A percentile compares a stretch with the other conserved stretches of the same genome.
Conservation (phyloP, 2,797 vertebrate species). For the Tachyglossus aculeatus region DNA sequence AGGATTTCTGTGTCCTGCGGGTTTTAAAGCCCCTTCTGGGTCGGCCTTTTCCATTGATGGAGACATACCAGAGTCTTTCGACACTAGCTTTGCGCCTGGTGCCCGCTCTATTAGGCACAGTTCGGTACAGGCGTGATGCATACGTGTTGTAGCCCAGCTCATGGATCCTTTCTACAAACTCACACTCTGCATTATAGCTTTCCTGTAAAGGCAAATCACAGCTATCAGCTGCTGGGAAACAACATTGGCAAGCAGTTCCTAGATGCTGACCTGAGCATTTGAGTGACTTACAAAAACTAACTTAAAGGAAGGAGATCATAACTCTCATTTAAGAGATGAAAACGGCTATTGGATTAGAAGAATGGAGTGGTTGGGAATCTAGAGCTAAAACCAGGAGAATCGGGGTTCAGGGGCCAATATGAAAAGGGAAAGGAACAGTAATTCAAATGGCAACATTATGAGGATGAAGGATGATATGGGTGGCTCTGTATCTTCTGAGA, state of each 20-base stretch:
- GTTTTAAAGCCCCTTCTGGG: slow-evolving; percentile 94
- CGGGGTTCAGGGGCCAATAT: background rate
- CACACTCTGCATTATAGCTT: slow-evolving; percentile 89
- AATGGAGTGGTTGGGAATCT: too few relatives aligned
- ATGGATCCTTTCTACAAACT: slow-evolving; percentile 96
- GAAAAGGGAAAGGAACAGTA: background rate
- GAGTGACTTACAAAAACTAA: too few relatives aligned
- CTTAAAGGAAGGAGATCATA: background rate
- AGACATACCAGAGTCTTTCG: slow-evolving; percentile 94
- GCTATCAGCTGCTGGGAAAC: background rate
- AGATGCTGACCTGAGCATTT: too few relatives aligned
- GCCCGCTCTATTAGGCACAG: slow-evolving; percentile 38
- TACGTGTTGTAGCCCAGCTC: slow-evolving; percentile 97
- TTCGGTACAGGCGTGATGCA: slow-evolving; percentile 84
- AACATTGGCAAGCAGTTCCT: accelerated
- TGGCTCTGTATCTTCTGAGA: too few relatives aligned
- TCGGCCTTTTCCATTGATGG: slow-evolving; percentile 95
- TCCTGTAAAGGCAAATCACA: slow-evolving; percentile 74
- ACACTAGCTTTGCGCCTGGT: slow-evolving; percentile 75
- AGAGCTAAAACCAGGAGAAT: too few relatives aligned
- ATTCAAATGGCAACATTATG: too few relatives aligned
- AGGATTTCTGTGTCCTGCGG: slow-evolving; percentile 93
- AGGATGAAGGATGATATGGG: too few relatives aligned
- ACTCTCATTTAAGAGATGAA: background rate
- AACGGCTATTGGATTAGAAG: background rate